These are phyloP conservation scores for Heliothis peltigera DNA, from an alignment of 2,888 invertebrate species.

Conservation along the genomic window DNA sequence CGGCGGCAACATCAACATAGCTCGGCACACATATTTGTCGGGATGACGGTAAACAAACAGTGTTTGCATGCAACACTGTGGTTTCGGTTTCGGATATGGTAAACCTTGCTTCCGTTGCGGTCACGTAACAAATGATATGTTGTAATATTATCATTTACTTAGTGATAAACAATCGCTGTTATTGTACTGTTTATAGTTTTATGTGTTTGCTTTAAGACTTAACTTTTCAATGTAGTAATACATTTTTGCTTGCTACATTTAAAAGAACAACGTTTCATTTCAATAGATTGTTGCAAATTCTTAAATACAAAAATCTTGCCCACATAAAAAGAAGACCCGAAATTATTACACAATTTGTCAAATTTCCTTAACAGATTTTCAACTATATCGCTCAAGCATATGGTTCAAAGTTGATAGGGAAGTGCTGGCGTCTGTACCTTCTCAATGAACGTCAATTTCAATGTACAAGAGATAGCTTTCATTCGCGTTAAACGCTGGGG, in stretches of 20 bases:
- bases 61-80: constrained; percentile 40
- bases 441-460: neutral
- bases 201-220: too few relatives aligned
- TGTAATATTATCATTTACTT: constrained; percentile 46
- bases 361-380: too few relatives aligned
- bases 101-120: constrained; percentile 54
- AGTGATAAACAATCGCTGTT: constrained; percentile 29
- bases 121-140: constrained; percentile 56
- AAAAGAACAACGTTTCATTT: too few relatives aligned
- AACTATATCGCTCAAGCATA: too few relatives aligned
- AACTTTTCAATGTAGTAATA: too few relatives aligned
- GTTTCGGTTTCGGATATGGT: constrained; percentile 42
- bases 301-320: too few relatives aligned
- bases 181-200: constrained; percentile 5
- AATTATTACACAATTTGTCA: too few relatives aligned
- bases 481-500: neutral
- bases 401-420: too few relatives aligned
- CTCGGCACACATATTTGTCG: constrained; percentile 31
- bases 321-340: too few relatives aligned
- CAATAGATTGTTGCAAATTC: too few relatives aligned
- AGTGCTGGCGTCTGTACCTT: too few relatives aligned
- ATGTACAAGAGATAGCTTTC: neutral
- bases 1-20: constrained; percentile 17
- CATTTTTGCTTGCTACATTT: too few relatives aligned
- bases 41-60: constrained; percentile 42